Conservation (phyloP, 1,140 invertebrate genomes). For the Drosophila elegans region DNA sequence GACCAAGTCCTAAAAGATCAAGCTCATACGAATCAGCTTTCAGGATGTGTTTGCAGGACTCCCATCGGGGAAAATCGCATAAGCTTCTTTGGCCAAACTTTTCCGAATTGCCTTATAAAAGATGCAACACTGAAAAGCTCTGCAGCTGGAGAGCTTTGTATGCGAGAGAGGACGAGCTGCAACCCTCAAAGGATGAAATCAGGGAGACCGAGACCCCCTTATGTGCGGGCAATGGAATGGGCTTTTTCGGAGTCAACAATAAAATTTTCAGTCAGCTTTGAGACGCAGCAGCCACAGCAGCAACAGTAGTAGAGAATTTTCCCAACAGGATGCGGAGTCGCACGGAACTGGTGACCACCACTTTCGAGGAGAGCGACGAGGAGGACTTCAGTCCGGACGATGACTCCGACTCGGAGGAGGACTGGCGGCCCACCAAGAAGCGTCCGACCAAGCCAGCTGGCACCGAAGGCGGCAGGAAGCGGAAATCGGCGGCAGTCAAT, state of each 20-base stretch:
- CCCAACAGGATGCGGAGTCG: slow-evolving; percentile 76
- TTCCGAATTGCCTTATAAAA: slow-evolving; percentile 17
- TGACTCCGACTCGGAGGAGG: slow-evolving; percentile 80
- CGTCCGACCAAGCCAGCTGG: slow-evolving; percentile 61
- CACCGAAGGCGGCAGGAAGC: slow-evolving; percentile 56
- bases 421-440: slow-evolving; percentile 80
- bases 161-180: slow-evolving; percentile 37
- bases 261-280: slow-evolving; percentile 66
- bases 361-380: slow-evolving; percentile 82
- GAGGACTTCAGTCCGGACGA: slow-evolving; percentile 81
- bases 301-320: slow-evolving; percentile 25
- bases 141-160: slow-evolving; percentile 3
- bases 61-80: background rate
- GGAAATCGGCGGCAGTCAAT: slow-evolving; percentile 39
- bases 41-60: background rate
- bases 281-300: slow-evolving; percentile 41
- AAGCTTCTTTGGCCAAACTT: slow-evolving; percentile 35
- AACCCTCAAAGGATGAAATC: slow-evolving; percentile 34
- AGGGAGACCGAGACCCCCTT: slow-evolving; percentile 46
- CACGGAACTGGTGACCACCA: slow-evolving; percentile 82
- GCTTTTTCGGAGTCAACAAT: slow-evolving; percentile 61
- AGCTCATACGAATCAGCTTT: background rate
- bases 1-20: slow-evolving; percentile 6
- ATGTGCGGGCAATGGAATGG: slow-evolving; percentile 11
- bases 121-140: slow-evolving; percentile 54